These are phyloP conservation scores for Lagenorhynchus albirostris DNA, from an alignment of 2,113 vertebrate species.

Conservation along the genomic window DNA sequence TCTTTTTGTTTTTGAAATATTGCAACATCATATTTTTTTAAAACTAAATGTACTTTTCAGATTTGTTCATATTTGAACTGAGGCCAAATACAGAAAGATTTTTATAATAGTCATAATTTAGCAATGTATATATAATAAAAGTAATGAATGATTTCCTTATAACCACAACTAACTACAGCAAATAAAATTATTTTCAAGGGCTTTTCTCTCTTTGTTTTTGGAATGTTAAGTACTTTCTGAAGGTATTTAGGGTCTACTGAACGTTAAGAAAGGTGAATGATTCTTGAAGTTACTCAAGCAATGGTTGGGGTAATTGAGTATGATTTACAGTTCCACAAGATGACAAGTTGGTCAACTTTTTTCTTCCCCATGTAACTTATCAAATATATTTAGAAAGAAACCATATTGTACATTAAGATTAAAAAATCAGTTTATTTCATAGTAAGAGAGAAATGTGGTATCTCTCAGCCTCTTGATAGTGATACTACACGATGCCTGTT, in stretches of 20 bases:
- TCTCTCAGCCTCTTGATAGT: background rate
- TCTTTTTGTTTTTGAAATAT: conserved; percentile 26
- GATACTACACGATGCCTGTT: background rate
- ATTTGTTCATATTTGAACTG: conserved; percentile 37
- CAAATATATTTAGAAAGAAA: background rate
- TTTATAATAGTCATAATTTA: background rate
- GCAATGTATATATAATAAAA: background rate
- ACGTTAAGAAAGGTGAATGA: conserved; percentile 35
- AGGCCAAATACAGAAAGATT: background rate
- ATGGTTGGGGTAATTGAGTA: background rate
- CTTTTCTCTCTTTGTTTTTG: conserved; percentile 9
- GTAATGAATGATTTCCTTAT: conserved; percentile 25
- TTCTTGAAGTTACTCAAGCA: conserved; percentile 48
- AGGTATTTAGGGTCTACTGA: background rate
- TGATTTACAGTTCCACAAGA: conserved; percentile 8
- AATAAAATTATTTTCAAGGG: conserved; percentile 35
- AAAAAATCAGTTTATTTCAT: background rate
- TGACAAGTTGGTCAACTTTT: background rate
- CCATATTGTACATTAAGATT: background rate
- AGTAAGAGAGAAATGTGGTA: background rate
- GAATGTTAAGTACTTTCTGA: conserved; percentile 42
- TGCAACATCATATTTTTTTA: background rate
- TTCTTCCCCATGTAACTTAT: background rate
- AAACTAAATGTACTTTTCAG: conserved; percentile 21
- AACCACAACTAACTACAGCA: conserved; percentile 30